These are phyloP conservation scores for Cephalophus harveyi DNA, from an alignment of 2,113 vertebrate genomes.

Conservation along the genomic window DNA sequence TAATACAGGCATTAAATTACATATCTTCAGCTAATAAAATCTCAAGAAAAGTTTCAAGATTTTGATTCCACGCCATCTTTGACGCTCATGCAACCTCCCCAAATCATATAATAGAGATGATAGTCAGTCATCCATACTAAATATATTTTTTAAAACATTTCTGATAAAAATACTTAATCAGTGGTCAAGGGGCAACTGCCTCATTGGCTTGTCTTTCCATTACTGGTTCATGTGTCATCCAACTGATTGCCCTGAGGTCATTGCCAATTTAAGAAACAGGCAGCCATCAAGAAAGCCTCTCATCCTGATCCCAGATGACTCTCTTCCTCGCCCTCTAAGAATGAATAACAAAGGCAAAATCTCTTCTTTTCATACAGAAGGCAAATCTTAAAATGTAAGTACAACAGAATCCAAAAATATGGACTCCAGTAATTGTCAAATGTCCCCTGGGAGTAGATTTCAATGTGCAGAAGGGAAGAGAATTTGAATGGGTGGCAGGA, in stretches of 20 bases:
- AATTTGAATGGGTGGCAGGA: not conserved
- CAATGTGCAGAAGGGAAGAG: not conserved
- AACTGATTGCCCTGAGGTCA: rapidly evolving
- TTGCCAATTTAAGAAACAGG: not conserved
- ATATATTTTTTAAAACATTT: not conserved
- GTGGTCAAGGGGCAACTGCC: rapidly evolving
- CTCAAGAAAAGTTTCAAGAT: not conserved
- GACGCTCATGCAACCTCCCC: not conserved
- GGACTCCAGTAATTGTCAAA: not conserved
- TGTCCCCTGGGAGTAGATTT: not conserved
- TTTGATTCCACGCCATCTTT: not conserved
- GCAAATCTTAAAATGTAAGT: not conserved
- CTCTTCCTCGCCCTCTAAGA: not conserved
- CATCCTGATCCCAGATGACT: not conserved
- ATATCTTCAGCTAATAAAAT: not conserved
- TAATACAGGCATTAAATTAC: not conserved
- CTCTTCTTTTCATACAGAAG: not conserved
- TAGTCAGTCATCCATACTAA: not conserved
- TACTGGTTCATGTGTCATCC: not conserved
- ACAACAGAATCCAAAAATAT: not conserved
- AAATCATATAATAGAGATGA: not conserved
- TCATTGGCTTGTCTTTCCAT: not conserved
- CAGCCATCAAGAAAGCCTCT: not conserved
- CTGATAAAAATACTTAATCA: not conserved
- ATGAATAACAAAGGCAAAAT: not conserved